Evolutionary conservation across 1,140 invertebrate species (phyloP).

Genomic region (Bombus balteatus): DNA sequence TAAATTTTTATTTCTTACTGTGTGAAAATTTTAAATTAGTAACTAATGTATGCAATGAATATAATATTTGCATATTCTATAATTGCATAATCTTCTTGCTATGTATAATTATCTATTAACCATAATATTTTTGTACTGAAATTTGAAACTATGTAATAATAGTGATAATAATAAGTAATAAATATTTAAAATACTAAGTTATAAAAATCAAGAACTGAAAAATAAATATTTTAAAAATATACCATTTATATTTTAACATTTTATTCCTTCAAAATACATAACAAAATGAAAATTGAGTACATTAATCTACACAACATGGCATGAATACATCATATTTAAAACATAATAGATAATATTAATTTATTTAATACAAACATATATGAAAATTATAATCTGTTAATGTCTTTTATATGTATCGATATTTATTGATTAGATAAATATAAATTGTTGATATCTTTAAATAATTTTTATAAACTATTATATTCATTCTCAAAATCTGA

Average conservation of each 20-base stretch:
- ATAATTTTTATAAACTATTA: neutral
- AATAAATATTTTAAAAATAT: constrained; percentile 12
- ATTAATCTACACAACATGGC: neutral
- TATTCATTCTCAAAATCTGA: too few species aligned
- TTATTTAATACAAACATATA: neutral
- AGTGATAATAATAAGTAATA: neutral
- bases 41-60: neutral
- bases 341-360: neutral
- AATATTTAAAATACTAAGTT: neutral
- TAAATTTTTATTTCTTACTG: neutral
- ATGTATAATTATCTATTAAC: constrained; percentile 11
- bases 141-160: constrained; percentile 7
- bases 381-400: neutral
- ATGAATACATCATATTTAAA: neutral
- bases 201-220: neutral
- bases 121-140: constrained; percentile 33
- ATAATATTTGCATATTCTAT: constrained; percentile 11
- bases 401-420: too few species aligned
- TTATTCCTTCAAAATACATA: neutral
- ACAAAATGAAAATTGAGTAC: neutral
- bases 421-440: too few species aligned
- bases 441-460: too few species aligned
- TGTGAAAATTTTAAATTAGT: neutral
- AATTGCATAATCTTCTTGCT: constrained; percentile 8
- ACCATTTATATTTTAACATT: neutral